Evolutionary conservation across 1,140 invertebrate species (phyloP).

Genomic region (Euura lappo): DNA sequence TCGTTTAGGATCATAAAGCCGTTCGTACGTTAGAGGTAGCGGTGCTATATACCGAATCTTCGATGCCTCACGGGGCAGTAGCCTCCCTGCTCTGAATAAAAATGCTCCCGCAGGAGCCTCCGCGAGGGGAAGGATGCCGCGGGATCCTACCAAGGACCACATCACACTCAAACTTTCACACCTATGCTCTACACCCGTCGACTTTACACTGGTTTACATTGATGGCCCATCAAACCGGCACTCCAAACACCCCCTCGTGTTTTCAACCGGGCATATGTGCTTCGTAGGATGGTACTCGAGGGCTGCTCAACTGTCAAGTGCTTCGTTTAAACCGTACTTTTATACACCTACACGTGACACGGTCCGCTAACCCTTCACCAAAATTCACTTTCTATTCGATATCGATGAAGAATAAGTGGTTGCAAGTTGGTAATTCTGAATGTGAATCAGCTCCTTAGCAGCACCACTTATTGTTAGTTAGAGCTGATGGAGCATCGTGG

Average conservation of each 20-base stretch:
- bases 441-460: too few relatives aligned
- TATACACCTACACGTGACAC: background rate
- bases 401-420: too few relatives aligned
- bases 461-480: too few relatives aligned
- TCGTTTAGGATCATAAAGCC: slow-evolving; percentile 49
- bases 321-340: slow-evolving; percentile 4
- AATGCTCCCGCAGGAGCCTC: slow-evolving; percentile 20
- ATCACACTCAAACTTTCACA: background rate
- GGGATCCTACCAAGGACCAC: background rate
- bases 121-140: slow-evolving; percentile 1
- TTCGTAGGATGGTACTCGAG: background rate
- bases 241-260: slow-evolving; percentile 38
- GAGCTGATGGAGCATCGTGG: too few relatives aligned
- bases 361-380: too few relatives aligned
- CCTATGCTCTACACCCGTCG: slow-evolving; percentile 20
- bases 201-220: slow-evolving; percentile 55
- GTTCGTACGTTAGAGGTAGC: slow-evolving; percentile 34
- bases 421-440: too few relatives aligned
- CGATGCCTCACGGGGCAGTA: background rate
- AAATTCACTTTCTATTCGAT: too few relatives aligned
- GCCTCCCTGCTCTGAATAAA: slow-evolving; percentile 4
- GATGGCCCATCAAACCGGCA: slow-evolving; percentile 51
- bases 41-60: slow-evolving; percentile 11
- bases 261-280: background rate
- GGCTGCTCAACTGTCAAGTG: background rate